A percentile compares a stretch with the other conserved stretches of the same genome.
These are phyloP conservation scores for Parasteatoda lunata DNA, from an alignment of 2,888 invertebrate species.

Conservation along the genomic window DNA sequence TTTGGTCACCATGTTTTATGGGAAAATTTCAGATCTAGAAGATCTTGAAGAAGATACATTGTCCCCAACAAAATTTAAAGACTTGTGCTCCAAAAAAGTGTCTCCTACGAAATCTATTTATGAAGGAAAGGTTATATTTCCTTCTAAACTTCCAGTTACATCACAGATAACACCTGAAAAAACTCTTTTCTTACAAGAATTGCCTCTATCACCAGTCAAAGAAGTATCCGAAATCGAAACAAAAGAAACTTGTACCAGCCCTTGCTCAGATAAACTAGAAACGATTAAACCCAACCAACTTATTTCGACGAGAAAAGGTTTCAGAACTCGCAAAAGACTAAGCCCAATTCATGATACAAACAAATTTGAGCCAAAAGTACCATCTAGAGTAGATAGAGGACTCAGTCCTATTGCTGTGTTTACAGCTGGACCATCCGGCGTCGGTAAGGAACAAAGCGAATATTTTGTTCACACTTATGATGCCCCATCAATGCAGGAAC, in stretches of 20 bases:
- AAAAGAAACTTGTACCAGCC: constrained; percentile 57
- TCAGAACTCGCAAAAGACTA: constrained; percentile 54
- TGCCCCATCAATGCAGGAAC: constrained; percentile 56
- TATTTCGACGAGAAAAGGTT: constrained; percentile 60
- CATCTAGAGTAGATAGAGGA: constrained; percentile 44
- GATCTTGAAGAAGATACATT: constrained; percentile 44
- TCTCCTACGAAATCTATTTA: constrained; percentile 48
- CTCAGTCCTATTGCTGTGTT: constrained; percentile 64
- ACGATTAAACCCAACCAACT: constrained; percentile 52
- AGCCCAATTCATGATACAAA: constrained; percentile 47
- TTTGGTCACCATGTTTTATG: constrained; percentile 53
- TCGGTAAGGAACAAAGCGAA: constrained; percentile 53
- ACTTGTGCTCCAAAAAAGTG: constrained; percentile 59
- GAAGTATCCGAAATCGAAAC: constrained; percentile 61
- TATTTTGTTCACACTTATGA: constrained; percentile 65
- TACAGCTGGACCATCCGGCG: constrained; percentile 51
- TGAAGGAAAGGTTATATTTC: constrained; percentile 45
- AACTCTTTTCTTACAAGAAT: constrained; percentile 49
- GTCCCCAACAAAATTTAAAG: constrained; percentile 60
- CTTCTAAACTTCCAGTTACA: constrained; percentile 20
- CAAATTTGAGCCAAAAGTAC: constrained; percentile 43
- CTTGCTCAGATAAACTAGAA: constrained; percentile 29
- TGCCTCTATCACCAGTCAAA: constrained; percentile 58
- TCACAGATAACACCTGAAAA: constrained; percentile 48
- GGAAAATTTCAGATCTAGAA: constrained; percentile 58